These are phyloP conservation scores for Craterocephalus amniculus DNA, from an alignment of 2,797 vertebrate genomes.

Conservation along the genomic window DNA sequence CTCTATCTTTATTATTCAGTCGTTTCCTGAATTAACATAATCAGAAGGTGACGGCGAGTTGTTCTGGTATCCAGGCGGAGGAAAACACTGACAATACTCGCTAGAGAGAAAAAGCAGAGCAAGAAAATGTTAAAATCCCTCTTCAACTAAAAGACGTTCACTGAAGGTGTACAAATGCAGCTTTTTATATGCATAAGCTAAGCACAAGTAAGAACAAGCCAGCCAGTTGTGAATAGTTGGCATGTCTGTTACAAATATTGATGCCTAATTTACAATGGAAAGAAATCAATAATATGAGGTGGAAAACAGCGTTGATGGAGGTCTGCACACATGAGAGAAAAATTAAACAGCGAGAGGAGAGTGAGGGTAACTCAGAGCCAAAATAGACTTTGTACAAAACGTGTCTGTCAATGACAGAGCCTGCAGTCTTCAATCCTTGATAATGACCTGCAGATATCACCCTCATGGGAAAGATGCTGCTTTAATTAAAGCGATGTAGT, in stretches of 20 bases:
- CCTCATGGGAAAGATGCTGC: background rate
- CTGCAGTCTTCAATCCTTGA: constrained; percentile 9
- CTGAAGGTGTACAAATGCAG: background rate
- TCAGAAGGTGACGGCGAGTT: too few relatives aligned
- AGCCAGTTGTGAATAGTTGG: background rate
- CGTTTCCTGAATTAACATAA: background rate
- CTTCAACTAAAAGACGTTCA: too few relatives aligned
- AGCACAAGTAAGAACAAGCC: background rate
- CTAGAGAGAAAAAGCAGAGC: too few relatives aligned
- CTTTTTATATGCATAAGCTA: background rate
- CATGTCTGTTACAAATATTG: background rate
- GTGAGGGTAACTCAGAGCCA: constrained; percentile 39
- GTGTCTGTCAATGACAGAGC: constrained; percentile 46
- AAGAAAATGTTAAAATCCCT: background rate
- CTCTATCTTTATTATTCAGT: background rate
- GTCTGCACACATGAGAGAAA: background rate
- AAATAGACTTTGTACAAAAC: constrained; percentile 69
- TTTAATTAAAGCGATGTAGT: too few relatives aligned
- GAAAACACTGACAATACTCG: background rate
- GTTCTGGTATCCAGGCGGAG: background rate
- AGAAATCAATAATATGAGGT: background rate
- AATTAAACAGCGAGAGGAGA: background rate
- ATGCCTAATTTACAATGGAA: background rate
- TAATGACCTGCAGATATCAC: constrained; percentile 20
- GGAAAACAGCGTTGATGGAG: too few relatives aligned